phyloP scores from a whole-genome alignment of 2,113 vertebrate genomes.

The Myocastor coypus region DNA sequence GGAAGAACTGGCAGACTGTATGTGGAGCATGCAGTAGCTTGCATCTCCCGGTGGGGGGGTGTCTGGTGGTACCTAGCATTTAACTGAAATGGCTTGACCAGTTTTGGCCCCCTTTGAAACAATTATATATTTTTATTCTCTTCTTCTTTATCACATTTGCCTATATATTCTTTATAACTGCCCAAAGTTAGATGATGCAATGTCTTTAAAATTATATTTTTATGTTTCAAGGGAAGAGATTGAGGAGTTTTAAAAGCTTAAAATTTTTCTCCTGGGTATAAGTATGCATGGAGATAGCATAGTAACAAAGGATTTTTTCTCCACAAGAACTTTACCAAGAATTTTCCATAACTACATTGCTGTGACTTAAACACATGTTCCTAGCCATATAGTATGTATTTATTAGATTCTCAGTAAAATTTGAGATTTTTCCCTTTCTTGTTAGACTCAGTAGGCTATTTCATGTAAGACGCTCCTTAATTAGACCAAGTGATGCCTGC shows the following conservation, averaged over 20 bases:
- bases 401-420: slow-evolving; percentile 17
- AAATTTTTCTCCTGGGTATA: background rate
- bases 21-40: background rate
- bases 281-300: background rate
- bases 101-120: background rate
- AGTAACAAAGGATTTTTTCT: background rate
- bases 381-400: background rate
- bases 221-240: slow-evolving; percentile 26
- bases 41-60: background rate
- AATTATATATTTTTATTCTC: slow-evolving; percentile 14
- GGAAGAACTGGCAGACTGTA: background rate
- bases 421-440: background rate
- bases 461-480: background rate
- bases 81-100: background rate
- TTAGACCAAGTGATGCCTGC: background rate
- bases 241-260: slow-evolving; percentile 27
- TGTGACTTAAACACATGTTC: background rate
- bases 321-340: background rate
- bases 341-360: background rate
- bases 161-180: background rate
- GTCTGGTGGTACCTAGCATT: background rate
- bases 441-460: background rate
- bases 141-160: slow-evolving; percentile 37
- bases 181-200: background rate
- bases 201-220: slow-evolving; percentile 48